Evolutionary conservation across 2,888 invertebrate species (phyloP).

Genomic region (Latrodectus elegans): DNA sequence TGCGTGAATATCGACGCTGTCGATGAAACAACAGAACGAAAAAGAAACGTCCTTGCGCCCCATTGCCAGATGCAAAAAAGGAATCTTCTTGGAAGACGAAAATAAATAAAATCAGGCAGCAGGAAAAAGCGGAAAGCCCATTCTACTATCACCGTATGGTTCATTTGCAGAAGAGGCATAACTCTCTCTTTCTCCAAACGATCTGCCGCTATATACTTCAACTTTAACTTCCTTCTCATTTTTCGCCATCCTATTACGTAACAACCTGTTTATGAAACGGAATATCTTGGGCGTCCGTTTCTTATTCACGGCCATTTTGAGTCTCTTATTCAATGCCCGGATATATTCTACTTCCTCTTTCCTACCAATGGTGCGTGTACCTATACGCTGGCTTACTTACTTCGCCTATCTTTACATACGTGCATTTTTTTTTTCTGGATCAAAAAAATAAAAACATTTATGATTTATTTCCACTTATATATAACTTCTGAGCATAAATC

Average conservation of each 20-base stretch:
- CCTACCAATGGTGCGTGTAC: background rate
- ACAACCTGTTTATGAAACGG: constrained; percentile 24
- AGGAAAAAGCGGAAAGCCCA: background rate
- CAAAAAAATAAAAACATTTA: background rate
- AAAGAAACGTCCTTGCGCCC: background rate
- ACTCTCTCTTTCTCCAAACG: constrained; percentile 3
- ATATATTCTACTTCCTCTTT: background rate
- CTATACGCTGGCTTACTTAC: background rate
- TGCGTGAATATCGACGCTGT: background rate
- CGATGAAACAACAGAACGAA: background rate
- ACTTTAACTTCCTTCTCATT: constrained; percentile 22
- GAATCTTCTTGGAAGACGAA: background rate
- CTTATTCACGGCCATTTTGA: constrained; percentile 27
- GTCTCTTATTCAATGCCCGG: background rate
- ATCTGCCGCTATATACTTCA: background rate
- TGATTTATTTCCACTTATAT: constrained; percentile 37
- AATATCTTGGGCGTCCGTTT: constrained; percentile 7
- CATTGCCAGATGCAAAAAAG: background rate
- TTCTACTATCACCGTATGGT: constrained; percentile 22
- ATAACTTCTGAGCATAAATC: constrained; percentile 38
- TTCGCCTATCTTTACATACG: background rate
- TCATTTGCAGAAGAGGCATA: constrained; percentile 33
- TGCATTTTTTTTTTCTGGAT: background rate
- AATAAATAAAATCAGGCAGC: constrained; percentile 9
- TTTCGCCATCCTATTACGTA: constrained; percentile 26